Base-by-base conservation (phyloP, 2,113 vertebrate species). In the Henicopernis longicauda region DNA sequence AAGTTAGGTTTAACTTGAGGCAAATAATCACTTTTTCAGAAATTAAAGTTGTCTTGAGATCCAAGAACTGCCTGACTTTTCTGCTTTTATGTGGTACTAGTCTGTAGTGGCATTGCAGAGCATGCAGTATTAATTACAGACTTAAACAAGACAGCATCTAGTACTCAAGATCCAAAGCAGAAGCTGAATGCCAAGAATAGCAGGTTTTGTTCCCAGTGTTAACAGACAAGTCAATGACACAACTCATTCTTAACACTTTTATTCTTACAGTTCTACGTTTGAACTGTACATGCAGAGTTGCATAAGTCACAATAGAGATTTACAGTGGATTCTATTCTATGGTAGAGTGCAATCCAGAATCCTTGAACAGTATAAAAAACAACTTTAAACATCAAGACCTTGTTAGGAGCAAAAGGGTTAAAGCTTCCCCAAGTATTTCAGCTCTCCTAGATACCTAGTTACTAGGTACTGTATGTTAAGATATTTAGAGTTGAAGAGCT, bases 201-300 rank as follows among this genome's bases (percentile, higher is more conserved):
- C 4, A 5, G 2, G 1, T 27, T n/a, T 73, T 31, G 3, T 4
- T 29, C 27, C 32, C 54, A 11, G 7, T 0, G 2, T 6, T 8
- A 84, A 95, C 40, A 86, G 6, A 93, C 8, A 27, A 25, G 7
- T 34, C 92, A 50, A 6, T 0, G 1, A 95, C 84, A 69, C 38
- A 0, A 29, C 34, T 96, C 52, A 81, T 82, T 95, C 90, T 69
- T 93, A 97, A 98, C 97, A 97, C 97, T 96, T 97, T 98, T 97
- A 98, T 97, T 98, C 91, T 95, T 96, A 95, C 97, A 97, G 94
- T 96, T 97, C 92, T 95, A 97, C n/a, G 92, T 93, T 94, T 92
- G 97, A 97, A 98, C 97, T 97, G 91, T 32, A 98, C 98, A 98
- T 98, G 98, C 98, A 98, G 66, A 97, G 85, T 96, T 95, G 93